phyloP scores from a whole-genome alignment of 1,140 invertebrate genomes.

The Mactra quadrangularis region DNA sequence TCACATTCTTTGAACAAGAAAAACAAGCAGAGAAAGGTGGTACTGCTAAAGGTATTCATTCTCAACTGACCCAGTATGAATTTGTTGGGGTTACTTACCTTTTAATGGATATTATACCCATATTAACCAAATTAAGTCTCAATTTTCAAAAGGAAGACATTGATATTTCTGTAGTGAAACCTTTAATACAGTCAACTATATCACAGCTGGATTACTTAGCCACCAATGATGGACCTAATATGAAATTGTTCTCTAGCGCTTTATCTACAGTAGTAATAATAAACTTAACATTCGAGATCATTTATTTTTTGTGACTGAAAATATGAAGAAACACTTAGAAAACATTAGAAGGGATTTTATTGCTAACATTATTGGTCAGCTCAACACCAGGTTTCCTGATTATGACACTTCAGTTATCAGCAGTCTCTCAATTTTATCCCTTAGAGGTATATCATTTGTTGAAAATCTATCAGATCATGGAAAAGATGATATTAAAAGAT shows the following conservation, averaged over 20 bases:
- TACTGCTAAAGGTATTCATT: constrained; percentile 5
- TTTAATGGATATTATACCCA: constrained; percentile 11
- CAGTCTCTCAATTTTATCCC: background rate
- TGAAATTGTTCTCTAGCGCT: background rate
- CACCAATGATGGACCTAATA: constrained; percentile 18
- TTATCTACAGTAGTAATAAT: background rate
- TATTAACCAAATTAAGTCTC: background rate
- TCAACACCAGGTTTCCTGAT: background rate
- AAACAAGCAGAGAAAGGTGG: constrained; percentile 18
- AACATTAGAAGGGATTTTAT: constrained; percentile 20
- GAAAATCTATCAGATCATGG: constrained; percentile 28
- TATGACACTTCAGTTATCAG: background rate
- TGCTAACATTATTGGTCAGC: background rate
- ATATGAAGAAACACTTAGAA: background rate
- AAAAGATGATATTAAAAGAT: constrained; percentile 4
- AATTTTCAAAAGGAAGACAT: constrained; percentile 25
- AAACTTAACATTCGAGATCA: background rate
- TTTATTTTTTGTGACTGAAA: background rate
- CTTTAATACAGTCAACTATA: background rate
- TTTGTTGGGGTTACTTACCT: constrained; percentile 10
- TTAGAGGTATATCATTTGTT: constrained; percentile 24
- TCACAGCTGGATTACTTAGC: background rate
- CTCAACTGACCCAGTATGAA: constrained; percentile 15
- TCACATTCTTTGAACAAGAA: constrained; percentile 35
- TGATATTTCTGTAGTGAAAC: constrained; percentile 1